A percentile compares a stretch with the other conserved stretches of the same genome.
Evolutionary conservation across 2,113 vertebrate species (phyloP).

Genomic region (Cephalopholis sonnerati): DNA sequence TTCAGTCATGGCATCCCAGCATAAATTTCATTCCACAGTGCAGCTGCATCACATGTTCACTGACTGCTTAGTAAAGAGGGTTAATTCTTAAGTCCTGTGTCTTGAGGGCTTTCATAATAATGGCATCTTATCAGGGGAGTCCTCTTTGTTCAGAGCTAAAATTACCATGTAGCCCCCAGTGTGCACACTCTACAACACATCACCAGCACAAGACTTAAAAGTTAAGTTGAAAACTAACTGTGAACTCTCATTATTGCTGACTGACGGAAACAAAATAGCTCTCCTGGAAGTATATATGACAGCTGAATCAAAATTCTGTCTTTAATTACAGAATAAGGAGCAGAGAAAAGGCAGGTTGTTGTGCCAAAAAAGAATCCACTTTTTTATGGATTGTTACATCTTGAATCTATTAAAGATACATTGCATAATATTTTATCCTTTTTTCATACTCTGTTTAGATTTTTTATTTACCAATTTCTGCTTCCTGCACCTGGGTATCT

Average conservation of each 20-base stretch:
- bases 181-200: slow-evolving; percentile 16
- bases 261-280: slow-evolving; percentile 16
- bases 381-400: no score
- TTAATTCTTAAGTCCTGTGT: slow-evolving; percentile 43
- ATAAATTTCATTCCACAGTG: slow-evolving; percentile 3
- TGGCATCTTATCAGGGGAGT: slow-evolving; percentile 41
- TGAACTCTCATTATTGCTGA: slow-evolving; percentile 30
- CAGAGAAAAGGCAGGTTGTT: neutral
- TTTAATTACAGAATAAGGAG: neutral
- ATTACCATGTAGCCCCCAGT: slow-evolving; percentile 42
- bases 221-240: slow-evolving; percentile 15
- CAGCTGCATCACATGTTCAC: slow-evolving; percentile 19
- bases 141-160: slow-evolving; percentile 46
- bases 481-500: neutral
- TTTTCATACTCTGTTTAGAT: no score
- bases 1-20: neutral
- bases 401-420: no score
- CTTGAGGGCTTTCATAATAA: slow-evolving; percentile 51
- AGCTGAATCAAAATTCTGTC: neutral
- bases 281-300: neutral
- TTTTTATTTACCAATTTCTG: no score
- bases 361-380: neutral
- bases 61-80: slow-evolving; percentile 40
- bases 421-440: no score
- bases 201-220: slow-evolving; percentile 21